phyloP scores from a whole-genome alignment of 2,888 invertebrate genomes.

The Crioceris asparagi region DNA sequence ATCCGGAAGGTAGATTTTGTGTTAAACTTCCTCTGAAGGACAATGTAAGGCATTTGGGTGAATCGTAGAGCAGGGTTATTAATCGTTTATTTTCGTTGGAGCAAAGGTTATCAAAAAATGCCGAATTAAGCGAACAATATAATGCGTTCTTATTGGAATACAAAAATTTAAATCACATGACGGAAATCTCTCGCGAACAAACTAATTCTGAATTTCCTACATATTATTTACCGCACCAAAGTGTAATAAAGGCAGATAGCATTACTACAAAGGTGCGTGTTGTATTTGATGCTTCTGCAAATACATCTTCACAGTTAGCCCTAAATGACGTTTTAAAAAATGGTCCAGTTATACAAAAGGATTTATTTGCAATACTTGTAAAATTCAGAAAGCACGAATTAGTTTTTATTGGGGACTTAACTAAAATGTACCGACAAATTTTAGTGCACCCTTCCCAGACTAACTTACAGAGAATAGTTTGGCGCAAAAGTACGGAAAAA shows the following conservation, averaged over 20 bases:
- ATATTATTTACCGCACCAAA: conserved; percentile 16
- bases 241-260: conserved; percentile 12
- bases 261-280: conserved; percentile 13
- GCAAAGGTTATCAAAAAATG: too few relatives aligned
- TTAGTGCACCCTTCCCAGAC: conserved; percentile 5
- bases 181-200: not conserved
- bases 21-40: too few relatives aligned
- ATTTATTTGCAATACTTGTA: too few relatives aligned
- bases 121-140: too few relatives aligned
- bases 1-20: too few relatives aligned
- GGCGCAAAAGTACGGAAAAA: conserved; percentile 4
- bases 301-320: conserved; percentile 10
- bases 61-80: too few relatives aligned
- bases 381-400: conserved; percentile 6
- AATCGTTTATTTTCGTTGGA: too few relatives aligned
- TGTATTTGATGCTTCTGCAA: conserved; percentile 9
- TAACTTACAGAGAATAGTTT: conserved; percentile 10
- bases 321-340: conserved; percentile 12
- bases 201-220: not conserved
- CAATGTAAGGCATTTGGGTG: too few relatives aligned
- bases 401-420: conserved; percentile 7
- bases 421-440: conserved; percentile 11
- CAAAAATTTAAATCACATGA: conserved; percentile 11
- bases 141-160: conserved; percentile 10
- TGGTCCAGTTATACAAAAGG: conserved; percentile 13